A percentile compares a stretch with the other conserved stretches of the same genome.
These are phyloP conservation scores for Lithophane ornitopus DNA, from an alignment of 2,888 invertebrate species.

Conservation along the genomic window DNA sequence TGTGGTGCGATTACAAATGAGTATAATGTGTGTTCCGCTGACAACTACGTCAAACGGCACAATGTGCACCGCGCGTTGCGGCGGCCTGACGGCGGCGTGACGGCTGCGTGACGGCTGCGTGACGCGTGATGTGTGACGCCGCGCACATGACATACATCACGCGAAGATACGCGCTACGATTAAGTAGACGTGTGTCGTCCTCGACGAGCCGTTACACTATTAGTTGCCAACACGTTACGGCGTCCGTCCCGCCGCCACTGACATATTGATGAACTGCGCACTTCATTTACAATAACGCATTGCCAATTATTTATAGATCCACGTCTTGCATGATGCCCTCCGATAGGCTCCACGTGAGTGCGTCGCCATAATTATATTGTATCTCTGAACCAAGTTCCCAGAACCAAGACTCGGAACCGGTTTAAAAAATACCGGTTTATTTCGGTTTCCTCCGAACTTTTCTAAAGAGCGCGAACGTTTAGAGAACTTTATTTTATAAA, in stretches of 20 bases:
- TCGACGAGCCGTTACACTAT: conserved; percentile 62
- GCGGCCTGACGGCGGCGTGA: neutral
- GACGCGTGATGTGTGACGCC: conserved; percentile 2
- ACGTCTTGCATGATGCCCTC: conserved; percentile 37
- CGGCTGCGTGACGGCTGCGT: conserved; percentile 10
- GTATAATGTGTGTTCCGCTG: neutral
- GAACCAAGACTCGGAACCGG: too few relatives aligned
- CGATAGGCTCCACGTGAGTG: conserved; percentile 33
- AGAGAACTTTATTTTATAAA: too few relatives aligned
- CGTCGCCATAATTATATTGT: conserved; percentile 17
- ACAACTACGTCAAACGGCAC: neutral
- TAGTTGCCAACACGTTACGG: conserved; percentile 58
- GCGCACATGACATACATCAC: conserved; percentile 35
- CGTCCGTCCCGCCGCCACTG: conserved; percentile 61
- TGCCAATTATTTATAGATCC: conserved; percentile 74
- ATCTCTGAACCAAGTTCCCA: too few relatives aligned
- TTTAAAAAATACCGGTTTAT: too few relatives aligned
- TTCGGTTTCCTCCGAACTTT: too few relatives aligned
- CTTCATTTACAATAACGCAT: conserved; percentile 75
- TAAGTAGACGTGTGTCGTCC: conserved; percentile 58
- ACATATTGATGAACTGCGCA: conserved; percentile 78
- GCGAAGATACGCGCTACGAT: conserved; percentile 34
- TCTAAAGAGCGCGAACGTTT: too few relatives aligned
- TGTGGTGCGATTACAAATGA: conserved; percentile 9
- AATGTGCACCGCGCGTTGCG: neutral